A percentile compares a stretch with the other conserved stretches of the same genome.
These are phyloP conservation scores for Rhinoderma darwinii DNA, from an alignment of 2,113 vertebrate genomes.

Conservation along the genomic window DNA sequence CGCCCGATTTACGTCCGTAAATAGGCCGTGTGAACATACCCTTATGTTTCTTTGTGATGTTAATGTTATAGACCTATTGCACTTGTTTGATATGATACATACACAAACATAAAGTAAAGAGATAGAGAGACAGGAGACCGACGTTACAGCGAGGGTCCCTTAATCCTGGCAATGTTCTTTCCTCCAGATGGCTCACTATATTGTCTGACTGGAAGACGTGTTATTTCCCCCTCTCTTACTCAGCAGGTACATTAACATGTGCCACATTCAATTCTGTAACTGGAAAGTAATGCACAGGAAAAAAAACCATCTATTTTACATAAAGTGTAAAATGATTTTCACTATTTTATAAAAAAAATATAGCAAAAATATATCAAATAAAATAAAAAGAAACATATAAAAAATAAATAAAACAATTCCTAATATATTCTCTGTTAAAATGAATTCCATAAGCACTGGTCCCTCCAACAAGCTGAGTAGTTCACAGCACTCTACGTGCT, in stretches of 20 bases:
- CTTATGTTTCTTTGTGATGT: not conserved
- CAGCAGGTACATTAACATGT: not conserved
- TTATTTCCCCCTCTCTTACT: slow-evolving; percentile 19
- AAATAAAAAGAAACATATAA: no score
- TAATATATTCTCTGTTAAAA: no score
- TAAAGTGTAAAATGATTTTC: not conserved
- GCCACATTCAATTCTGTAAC: not conserved
- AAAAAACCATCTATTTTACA: not conserved
- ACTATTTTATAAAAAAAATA: not conserved
- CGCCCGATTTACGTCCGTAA: no score
- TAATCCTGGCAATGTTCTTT: not conserved
- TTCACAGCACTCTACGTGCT: no score
- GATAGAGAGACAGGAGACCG: not conserved
- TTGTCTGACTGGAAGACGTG: not conserved
- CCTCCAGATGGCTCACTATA: slow-evolving; percentile 23
- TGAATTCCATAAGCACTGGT: no score
- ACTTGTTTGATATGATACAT: not conserved
- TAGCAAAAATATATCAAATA: not conserved
- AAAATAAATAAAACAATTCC: no score
- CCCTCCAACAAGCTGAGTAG: no score
- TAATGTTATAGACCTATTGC: not conserved
- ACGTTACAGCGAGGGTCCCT: not conserved
- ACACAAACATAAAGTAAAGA: not conserved
- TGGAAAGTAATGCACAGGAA: not conserved
- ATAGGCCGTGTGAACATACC: no score